These are phyloP conservation scores for Dipus sagitta DNA, from an alignment of 2,797 vertebrate species.

Conservation along the genomic window DNA sequence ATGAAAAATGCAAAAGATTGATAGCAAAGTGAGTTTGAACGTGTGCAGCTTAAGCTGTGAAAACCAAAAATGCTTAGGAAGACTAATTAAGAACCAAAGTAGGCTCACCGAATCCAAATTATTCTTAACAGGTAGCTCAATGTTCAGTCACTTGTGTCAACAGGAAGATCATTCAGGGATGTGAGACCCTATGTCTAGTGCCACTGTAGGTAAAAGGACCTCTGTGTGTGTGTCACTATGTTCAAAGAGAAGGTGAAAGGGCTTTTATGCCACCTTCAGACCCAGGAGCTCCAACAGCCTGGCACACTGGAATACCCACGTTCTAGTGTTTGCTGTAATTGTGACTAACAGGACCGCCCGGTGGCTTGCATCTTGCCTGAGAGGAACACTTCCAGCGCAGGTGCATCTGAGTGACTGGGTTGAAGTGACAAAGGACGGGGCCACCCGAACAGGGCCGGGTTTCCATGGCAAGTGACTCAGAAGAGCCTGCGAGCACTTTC, in stretches of 20 bases:
- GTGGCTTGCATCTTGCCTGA: slow-evolving; percentile 71
- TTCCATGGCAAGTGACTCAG: slow-evolving; percentile 66
- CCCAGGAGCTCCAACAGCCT: neutral
- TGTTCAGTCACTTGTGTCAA: neutral
- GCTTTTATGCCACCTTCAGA: slow-evolving; percentile 60
- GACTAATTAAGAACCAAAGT: neutral
- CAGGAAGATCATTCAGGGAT: neutral
- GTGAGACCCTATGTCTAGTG: neutral
- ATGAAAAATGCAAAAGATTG: slow-evolving; percentile 39
- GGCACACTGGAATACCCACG: neutral
- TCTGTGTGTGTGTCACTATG: neutral
- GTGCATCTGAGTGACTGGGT: slow-evolving; percentile 76
- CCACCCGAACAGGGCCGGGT: slow-evolving; percentile 67
- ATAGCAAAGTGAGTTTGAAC: slow-evolving; percentile 30
- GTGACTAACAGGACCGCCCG: slow-evolving; percentile 73
- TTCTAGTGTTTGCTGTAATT: slow-evolving; percentile 83
- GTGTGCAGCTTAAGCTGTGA: neutral
- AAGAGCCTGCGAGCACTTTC: slow-evolving; percentile 71
- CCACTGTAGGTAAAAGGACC: neutral
- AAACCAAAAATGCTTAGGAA: slow-evolving; percentile 39
- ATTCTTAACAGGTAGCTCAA: neutral
- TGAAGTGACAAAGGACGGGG: slow-evolving; percentile 79
- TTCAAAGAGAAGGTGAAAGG: neutral
- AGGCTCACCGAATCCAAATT: neutral
- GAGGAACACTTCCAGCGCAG: slow-evolving; percentile 69